These are phyloP conservation scores for Lagodon rhomboides DNA, from an alignment of 2,797 vertebrate genomes.

Conservation along the genomic window DNA sequence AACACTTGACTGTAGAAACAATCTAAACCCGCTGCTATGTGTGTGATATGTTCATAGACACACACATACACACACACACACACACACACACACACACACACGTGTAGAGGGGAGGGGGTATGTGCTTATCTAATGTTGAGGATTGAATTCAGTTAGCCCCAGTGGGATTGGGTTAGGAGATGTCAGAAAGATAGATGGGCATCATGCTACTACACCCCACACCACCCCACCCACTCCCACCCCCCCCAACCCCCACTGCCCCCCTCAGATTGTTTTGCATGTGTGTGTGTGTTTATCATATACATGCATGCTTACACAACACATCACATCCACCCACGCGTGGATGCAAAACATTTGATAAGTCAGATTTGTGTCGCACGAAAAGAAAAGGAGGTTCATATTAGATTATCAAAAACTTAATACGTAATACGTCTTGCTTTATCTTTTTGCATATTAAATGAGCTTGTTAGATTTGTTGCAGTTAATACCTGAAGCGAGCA, in stretches of 20 bases:
- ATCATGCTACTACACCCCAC: conserved; percentile 79
- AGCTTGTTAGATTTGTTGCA: background rate
- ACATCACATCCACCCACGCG: conserved; percentile 40
- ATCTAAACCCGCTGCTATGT: conserved; percentile 68
- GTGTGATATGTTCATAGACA: conserved; percentile 68
- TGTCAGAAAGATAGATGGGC: conserved; percentile 91
- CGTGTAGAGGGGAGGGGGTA: conserved; percentile 62
- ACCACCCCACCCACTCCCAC: background rate
- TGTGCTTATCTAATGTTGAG: conserved; percentile 89
- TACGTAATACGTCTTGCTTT: background rate
- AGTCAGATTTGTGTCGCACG: background rate
- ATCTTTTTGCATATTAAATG: conserved; percentile 3
- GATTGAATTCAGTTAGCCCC: conserved; percentile 89
- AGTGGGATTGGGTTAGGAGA: conserved; percentile 89
- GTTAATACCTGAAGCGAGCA: conserved; percentile 16
- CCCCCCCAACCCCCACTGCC: conserved; percentile 18
- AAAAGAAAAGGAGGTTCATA: conserved; percentile 12
- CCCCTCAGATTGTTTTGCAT: conserved; percentile 84
- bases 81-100: conserved; percentile 58
- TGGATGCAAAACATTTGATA: conserved; percentile 40
- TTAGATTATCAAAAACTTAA: background rate
- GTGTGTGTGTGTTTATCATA: conserved; percentile 72
- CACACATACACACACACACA: conserved; percentile 60
- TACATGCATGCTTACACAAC: conserved; percentile 42
- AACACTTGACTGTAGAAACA: conserved; percentile 78